A percentile compares a stretch with the other conserved stretches of the same genome.
phyloP scores from a whole-genome alignment of 2,888 invertebrate genomes.

The Dolichomitus sp. region DNA sequence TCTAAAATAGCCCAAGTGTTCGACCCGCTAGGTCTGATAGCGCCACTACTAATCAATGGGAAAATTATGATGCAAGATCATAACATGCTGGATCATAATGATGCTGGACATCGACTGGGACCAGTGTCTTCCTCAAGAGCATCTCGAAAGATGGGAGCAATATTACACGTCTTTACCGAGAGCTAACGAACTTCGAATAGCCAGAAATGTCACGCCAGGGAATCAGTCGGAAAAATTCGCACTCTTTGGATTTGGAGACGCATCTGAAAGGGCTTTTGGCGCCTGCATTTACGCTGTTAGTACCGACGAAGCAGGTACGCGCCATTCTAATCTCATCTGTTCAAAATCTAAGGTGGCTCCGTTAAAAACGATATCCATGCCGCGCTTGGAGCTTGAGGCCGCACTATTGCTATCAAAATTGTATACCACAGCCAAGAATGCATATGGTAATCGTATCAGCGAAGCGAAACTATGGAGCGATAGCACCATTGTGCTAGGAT shows the following conservation, averaged over 20 bases:
- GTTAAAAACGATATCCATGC: neutral
- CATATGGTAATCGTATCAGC: neutral
- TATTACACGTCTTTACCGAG: neutral
- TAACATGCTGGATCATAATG: no score
- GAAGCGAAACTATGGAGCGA: slow-evolving; percentile 3
- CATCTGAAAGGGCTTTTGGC: neutral
- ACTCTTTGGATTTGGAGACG: neutral
- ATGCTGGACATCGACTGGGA: slow-evolving; percentile 35
- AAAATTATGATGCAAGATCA: slow-evolving; percentile 48
- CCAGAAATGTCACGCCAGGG: neutral
- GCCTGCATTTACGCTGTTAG: neutral
- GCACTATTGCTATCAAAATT: neutral
- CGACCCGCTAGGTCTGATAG: slow-evolving; percentile 49
- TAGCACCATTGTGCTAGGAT: neutral
- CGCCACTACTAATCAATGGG: slow-evolving; percentile 43
- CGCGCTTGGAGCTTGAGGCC: no score
- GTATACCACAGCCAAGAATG: neutral
- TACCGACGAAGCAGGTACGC: neutral
- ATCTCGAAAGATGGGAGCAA: neutral
- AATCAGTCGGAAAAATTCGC: neutral
- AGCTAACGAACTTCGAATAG: neutral
- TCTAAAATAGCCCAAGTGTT: slow-evolving; percentile 36
- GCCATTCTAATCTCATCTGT: neutral
- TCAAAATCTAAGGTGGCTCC: neutral
- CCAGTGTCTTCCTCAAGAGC: neutral